Percentiles rank a stretch among this genome's conserved stretches.
These are phyloP conservation scores for Rhagologus leucostigma DNA, from an alignment of 2,113 vertebrate genomes.

Conservation along the genomic window DNA sequence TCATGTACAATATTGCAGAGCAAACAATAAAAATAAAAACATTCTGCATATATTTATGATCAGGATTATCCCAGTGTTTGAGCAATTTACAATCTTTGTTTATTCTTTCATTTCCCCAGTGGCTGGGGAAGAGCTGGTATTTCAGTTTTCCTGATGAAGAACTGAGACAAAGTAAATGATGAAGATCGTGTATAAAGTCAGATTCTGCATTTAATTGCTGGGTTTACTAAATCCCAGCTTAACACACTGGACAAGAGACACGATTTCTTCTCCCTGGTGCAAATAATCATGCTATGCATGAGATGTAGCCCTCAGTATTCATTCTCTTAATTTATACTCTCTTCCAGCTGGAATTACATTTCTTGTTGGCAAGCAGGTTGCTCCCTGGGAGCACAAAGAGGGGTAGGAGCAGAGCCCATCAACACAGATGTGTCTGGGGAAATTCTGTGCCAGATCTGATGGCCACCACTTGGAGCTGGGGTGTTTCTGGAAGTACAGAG, in stretches of 20 bases:
- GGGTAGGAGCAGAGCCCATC: not conserved
- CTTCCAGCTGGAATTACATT: not conserved
- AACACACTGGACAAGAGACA: not conserved
- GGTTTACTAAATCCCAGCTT: not conserved
- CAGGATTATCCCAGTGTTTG: slow-evolving; percentile 29
- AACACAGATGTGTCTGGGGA: not conserved
- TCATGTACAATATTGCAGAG: not conserved
- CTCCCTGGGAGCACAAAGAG: not conserved
- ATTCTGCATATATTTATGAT: slow-evolving; percentile 51
- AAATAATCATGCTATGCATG: not conserved
- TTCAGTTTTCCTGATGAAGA: not conserved
- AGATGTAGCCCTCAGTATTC: not conserved
- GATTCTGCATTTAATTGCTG: not conserved
- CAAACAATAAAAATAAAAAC: slow-evolving; percentile 51
- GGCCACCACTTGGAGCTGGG: not conserved
- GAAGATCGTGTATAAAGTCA: not conserved
- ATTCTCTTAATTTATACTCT: not conserved
- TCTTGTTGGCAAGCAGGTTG: not conserved
- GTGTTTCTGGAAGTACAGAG: not conserved
- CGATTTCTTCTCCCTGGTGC: not conserved
- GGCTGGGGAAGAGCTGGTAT: not conserved
- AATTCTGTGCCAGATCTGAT: not conserved
- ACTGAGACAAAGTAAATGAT: not conserved
- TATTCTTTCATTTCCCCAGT: slow-evolving; percentile 39
- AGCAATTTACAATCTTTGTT: slow-evolving; percentile 39